Evolutionary conservation across 2,888 invertebrate genomes (phyloP).

Genomic region (Melitaea athalia): DNA sequence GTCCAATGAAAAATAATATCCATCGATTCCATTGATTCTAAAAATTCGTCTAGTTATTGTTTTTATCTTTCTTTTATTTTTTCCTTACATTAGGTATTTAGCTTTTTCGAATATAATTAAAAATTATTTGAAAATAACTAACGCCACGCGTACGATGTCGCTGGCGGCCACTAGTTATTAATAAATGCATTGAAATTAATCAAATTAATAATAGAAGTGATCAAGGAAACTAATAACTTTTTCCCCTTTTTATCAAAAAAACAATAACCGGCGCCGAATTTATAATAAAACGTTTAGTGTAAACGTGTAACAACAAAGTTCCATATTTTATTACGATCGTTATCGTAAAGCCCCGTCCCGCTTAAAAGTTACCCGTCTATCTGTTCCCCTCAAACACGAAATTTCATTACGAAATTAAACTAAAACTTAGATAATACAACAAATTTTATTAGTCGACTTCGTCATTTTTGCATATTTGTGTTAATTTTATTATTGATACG

Average conservation of each 20-base stretch:
- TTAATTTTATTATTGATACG: not conserved
- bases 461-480: constrained; percentile 1
- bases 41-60: no score
- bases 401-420: constrained; percentile 77
- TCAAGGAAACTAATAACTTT: not conserved
- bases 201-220: not conserved
- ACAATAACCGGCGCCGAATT: constrained; percentile 63
- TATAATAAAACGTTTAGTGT: constrained; percentile 80
- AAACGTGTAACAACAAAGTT: constrained; percentile 75
- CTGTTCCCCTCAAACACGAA: constrained; percentile 60
- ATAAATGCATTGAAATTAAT: not conserved
- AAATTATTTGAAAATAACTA: no score
- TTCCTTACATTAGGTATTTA: no score
- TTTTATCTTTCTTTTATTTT: no score
- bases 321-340: constrained; percentile 81
- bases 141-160: no score
- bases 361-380: constrained; percentile 66
- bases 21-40: no score
- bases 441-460: constrained; percentile 26
- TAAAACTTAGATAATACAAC: constrained; percentile 49
- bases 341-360: constrained; percentile 74
- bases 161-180: no score
- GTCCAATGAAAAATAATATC: no score
- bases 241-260: constrained; percentile 46
- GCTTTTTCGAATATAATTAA: no score